Evolutionary conservation across 2,888 invertebrate species (phyloP).

Genomic region (Eucriotettix oculatus): DNA sequence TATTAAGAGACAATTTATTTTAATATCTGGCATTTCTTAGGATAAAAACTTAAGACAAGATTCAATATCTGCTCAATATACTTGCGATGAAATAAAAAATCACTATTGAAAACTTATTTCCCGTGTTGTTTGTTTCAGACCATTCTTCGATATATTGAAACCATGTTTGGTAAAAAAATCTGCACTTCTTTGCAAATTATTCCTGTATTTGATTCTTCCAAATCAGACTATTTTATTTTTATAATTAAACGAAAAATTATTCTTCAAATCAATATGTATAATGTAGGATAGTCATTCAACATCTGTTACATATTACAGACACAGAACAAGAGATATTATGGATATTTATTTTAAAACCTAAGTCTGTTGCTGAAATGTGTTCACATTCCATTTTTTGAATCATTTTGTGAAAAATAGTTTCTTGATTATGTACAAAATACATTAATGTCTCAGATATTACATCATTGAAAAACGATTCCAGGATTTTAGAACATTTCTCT

Average conservation of each 20-base stretch:
- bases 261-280: slow-evolving; percentile 2
- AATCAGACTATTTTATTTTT: slow-evolving; percentile 7
- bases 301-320: too few relatives aligned
- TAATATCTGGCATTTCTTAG: slow-evolving; percentile 11
- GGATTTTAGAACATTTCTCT: slow-evolving; percentile 17
- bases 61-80: slow-evolving; percentile 4
- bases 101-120: slow-evolving; percentile 8
- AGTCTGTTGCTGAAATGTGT: too few relatives aligned
- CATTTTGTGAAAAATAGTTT: slow-evolving; percentile 7
- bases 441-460: slow-evolving; percentile 14
- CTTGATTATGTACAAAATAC: slow-evolving; percentile 12
- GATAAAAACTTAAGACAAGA: slow-evolving; percentile 1
- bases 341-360: too few relatives aligned
- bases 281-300: not conserved
- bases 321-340: too few relatives aligned
- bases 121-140: slow-evolving; percentile 6
- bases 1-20: slow-evolving; percentile 12
- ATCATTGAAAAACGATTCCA: slow-evolving; percentile 16
- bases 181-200: slow-evolving; percentile 8
- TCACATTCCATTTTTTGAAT: slow-evolving; percentile 7
- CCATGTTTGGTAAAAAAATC: slow-evolving; percentile 9
- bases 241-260: slow-evolving; percentile 9
- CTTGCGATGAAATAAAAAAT: slow-evolving; percentile 5
- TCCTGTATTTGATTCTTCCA: slow-evolving; percentile 6
- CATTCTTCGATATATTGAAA: slow-evolving; percentile 11